Base-by-base conservation (phyloP, 1,140 invertebrate genomes). In the Magallana gigas region DNA sequence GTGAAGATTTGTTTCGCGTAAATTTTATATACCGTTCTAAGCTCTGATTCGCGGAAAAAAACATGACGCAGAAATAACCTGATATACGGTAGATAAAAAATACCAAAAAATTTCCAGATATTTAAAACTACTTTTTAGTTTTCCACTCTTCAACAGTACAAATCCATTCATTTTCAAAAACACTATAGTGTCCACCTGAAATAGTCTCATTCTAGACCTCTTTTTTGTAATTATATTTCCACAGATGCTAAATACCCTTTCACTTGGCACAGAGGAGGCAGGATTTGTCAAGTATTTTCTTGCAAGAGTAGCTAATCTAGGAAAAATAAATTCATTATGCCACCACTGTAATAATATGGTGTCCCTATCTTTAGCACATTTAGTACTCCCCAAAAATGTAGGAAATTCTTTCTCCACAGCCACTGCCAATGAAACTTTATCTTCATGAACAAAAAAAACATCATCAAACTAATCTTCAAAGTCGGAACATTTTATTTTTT, bases 121-220 rank as follows among this genome's bases (percentile, higher is more conserved):
- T 48, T 48, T 48, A 48, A 2, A 2, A 48, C 36, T 1, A 48
- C 23, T 23, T 23, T 23, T 23, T 1, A 23, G 23, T 23, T 23
- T 48, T 48, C 36, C 2, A 0, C 5, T 48, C 5, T 48, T 48
- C n/a, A 48, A 12, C 59, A 48, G 9, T 85, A 85, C 7, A 29
- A 23, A 48, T 85, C 60, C 60, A 62, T 85, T 64, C 60, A 62
- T 85, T 59, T 64, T 18, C 58, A 62, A 36, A 85, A 85, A 85
- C 57, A 85, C 59, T 36, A 85, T 62, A 1, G 58, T 62, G 16
- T 62, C 59, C n/a, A 85, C 83, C 57, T 23, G 58, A 16, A 14
- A n/a, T 0, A 59, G 83, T 36, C 11, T 62, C 83, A 64, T 48
- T 85, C 60, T 59, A 12, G 83, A 85, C 29, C 7, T 85, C 81